Base-by-base conservation (phyloP, 2,797 vertebrate genomes). In the Lepilemur ruficaudatus region DNA sequence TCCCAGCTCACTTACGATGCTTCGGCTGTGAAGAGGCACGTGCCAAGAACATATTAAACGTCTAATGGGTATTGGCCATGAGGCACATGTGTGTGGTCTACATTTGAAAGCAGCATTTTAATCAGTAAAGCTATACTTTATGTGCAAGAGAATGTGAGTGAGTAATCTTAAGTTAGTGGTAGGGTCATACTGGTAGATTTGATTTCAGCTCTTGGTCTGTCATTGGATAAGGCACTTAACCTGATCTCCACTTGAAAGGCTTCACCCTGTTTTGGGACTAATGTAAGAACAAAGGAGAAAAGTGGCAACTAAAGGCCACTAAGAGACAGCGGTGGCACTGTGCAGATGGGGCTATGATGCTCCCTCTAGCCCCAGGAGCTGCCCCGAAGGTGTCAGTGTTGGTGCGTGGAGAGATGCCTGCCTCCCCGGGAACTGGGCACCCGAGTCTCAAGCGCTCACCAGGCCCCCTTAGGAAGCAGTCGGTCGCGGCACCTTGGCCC, bases 1-100 rank as follows among this genome's bases (percentile, higher is more conserved):
- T 4, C 8, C 20, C 8, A 7, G 38, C 59, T 32, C 11, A 25
- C 3, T 18, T 50, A 22, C 7, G 2, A 23, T 0, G 20, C 22
- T 13, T 28, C 30, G 15, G 1, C 69, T 13, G 32, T 17, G 18
- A 43, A 48, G 78, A 43, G 17, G 46, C 55, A 5, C 0, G 28
- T 1, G 30, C 52, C 28, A 1, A 17, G 59, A 65, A 28, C 0
- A 9, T 4, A 2, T 2, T n/a, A 50, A 1, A 1, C 0, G 20
- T n/a, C 65, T 14, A 12, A 15, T 0, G 30, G 55, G 30, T 23
- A 5, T 0, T 4, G 14, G 25, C 52, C 20, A 9, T 0, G 28
- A n/a, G 15, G 32, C 7, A 23, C 46, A 5, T 1, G 1, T 0
- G 2, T 14, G n/a, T n/a, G 52, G 7, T 15, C 5, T 4, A 1